These are phyloP conservation scores for Ridgeia piscesae DNA, from an alignment of 1,140 invertebrate species.

Conservation along the genomic window DNA sequence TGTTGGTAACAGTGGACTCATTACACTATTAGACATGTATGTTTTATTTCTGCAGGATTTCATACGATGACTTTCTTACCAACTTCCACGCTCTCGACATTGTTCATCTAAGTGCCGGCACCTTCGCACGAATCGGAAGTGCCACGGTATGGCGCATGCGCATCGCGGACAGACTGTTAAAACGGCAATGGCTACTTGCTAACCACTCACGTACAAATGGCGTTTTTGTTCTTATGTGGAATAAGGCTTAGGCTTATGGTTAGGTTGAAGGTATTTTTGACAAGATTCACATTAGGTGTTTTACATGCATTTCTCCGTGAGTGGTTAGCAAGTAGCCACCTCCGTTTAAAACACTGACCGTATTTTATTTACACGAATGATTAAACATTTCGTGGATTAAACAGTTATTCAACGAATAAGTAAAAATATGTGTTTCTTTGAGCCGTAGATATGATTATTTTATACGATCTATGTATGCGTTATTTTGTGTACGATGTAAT, in stretches of 20 bases:
- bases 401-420: neutral
- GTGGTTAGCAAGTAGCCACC: too few relatives aligned
- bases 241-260: too few relatives aligned
- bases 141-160: neutral
- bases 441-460: neutral
- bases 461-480: neutral
- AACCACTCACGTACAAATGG: too few relatives aligned
- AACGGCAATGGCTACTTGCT: too few relatives aligned
- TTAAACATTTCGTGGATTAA: neutral
- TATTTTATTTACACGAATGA: neutral
- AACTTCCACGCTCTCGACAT: slow-evolving; percentile 15
- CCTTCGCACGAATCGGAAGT: neutral
- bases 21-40: neutral
- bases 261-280: too few relatives aligned
- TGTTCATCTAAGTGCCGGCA: neutral
- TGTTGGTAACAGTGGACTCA: neutral
- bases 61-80: neutral
- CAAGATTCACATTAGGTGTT: too few relatives aligned
- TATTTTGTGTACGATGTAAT: neutral
- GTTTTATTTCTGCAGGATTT: slow-evolving; percentile 7
- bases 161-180: neutral
- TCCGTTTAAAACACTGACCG: neutral
- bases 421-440: neutral
- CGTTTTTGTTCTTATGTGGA: too few relatives aligned
- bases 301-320: too few relatives aligned